Evolutionary conservation across 2,888 invertebrate species (phyloP), one percentile per base, ranked within the genome.

Genomic region (Alloplasta piceator): DNA sequence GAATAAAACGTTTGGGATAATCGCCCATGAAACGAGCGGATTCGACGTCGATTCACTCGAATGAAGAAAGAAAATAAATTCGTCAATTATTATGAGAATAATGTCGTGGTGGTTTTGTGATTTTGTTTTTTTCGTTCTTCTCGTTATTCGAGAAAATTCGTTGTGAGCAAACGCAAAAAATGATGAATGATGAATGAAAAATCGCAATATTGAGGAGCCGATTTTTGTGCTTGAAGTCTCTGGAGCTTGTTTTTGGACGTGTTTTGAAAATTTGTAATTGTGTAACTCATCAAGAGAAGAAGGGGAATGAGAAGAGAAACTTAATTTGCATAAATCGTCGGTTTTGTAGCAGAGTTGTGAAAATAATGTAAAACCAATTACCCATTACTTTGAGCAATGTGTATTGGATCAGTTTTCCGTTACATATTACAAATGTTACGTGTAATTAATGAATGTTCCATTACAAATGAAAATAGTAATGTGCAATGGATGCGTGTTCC

Each of bases 31-130:
- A 64, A 64, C 56, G 48, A 50, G 70, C 46, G 9, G 9, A 43
- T 6, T 52, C 26, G 41, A 58, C 73, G 76, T 70, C 73, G 73
- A 64, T 75, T 50, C 67, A 50, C 26, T 10, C 75, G 71, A 46
- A 46, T 50, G 63, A 58, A 26, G 26, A 26, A 3, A 26, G 1
- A 26, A 26, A 26, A 83, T 71, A 81, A 82, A 78, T 80, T 84
- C 78, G 85, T 85, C 85, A 85, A 85, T 85, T 85, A 85, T 84
- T 85, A 85, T 79, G 63, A 85, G 83, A 82, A 82, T 85, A 85
- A 84, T 81, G 84, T 67, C 83, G 74, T 73, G 80, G 80, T 66
- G 75, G 46, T 73, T 73, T 76, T 78, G 70, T 58, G 66, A 71
- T 82, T 80, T 78, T 73, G 26, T 38, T 67, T 67, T 84, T 83